phyloP scores from a whole-genome alignment of 2,797 vertebrate species.

The Anas georgica region DNA sequence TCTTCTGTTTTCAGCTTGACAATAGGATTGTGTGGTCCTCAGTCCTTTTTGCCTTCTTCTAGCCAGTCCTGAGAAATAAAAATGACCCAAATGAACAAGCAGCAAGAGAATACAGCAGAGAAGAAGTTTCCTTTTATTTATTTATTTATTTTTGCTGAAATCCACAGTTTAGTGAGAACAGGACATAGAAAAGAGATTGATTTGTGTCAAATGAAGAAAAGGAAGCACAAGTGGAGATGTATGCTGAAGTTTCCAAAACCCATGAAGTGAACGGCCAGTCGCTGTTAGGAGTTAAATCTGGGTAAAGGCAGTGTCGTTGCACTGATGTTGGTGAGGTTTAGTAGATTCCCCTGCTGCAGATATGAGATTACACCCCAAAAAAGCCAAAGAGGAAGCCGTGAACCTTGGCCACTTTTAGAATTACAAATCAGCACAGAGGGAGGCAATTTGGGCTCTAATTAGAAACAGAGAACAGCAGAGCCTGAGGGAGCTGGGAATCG shows the following conservation, averaged over 20 bases:
- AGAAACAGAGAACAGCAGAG: neutral
- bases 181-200: neutral
- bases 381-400: conserved; percentile 4
- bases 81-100: neutral
- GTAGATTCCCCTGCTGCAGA: neutral
- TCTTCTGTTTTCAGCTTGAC: neutral
- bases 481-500: neutral
- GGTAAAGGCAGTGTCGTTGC: neutral
- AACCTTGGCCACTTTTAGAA: conserved; percentile 11
- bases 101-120: neutral
- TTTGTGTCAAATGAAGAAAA: neutral
- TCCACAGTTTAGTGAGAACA: neutral
- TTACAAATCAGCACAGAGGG: neutral
- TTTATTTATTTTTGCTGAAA: neutral
- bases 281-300: neutral
- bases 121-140: neutral
- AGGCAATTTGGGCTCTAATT: neutral
- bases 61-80: neutral
- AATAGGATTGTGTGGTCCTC: neutral
- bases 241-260: neutral
- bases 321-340: neutral
- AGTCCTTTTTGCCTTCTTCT: neutral
- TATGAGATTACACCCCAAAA: neutral
- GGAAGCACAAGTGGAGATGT: neutral
- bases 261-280: neutral